Evolutionary conservation across 2,113 vertebrate species (phyloP), one percentile per base, ranked within the genome.

Genomic region (Cariama cristata): DNA sequence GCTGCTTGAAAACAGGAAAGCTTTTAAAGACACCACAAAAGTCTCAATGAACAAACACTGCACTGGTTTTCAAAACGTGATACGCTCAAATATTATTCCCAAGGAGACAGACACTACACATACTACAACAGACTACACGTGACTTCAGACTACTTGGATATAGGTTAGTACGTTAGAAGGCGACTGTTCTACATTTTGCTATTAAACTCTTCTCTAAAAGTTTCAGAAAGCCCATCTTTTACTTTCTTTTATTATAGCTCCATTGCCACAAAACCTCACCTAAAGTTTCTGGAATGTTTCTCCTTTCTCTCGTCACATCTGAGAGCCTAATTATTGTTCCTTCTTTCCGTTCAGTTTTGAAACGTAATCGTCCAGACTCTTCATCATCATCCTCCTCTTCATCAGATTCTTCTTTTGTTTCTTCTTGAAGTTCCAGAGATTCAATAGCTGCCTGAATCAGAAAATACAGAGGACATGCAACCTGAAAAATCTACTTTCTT

Each of bases 261-360:
- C 30, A 69, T 0, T 64, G 66, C 20, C 35, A 69, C 45, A 95
- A 94, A 93, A 74, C 32, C 92, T 98, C 98, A 99, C 99, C 99
- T 77, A 99, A 98, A 27, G 99, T 99, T 98, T 99, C 99, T 44
- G 99, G 99, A 97, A 99, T 99, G 97, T 99, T 99, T 95, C 99
- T 99, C 84, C 99, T 98, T 96, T 99, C 99, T 93, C 98, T 98
- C 66, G 98, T 98, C 47, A 99, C 98, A 85, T 99, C 99, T 11
- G 99, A 99, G 47, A 99, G 98, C 33, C 99, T 98, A 92, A 99
- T 99, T 79, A 99, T 99, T 0, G 98, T 99, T 68, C 98, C 98
- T 91, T 99, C 99, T 93, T 99, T 99, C 88, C 99, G 98, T 94
- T 99, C 99, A 0, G 99, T 99, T 98, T 99, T 99, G 96, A 99